Base-by-base conservation (phyloP, 2,113 vertebrate genomes). In the Columbina picui region DNA sequence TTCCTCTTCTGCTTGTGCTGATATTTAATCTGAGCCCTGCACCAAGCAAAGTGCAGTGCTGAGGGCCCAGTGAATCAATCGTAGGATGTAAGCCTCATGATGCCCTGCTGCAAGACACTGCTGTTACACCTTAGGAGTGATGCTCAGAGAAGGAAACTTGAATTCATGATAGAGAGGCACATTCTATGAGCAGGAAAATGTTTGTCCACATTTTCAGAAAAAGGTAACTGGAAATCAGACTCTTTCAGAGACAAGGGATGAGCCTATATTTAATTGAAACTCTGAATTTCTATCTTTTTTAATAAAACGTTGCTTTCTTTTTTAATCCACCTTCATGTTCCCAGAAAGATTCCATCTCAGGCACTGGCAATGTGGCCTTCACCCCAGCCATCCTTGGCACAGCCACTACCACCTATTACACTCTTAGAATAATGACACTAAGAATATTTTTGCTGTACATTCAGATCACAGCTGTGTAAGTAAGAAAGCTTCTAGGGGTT, bases 41-140 rank as follows among this genome's bases (percentile, higher is more conserved):
- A 67, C 45, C 53, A 56, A 39, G 43, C 12, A 34, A 43, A 32
- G 30, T 47, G 41, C 32, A 56, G 43, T 9, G 56, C 52, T 49
- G 68, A 67, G 45, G 56, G 21, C 22, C 49, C 64, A 55, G 41
- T 10, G 14, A 87, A 80, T 49, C 30, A 73, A 25, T 77, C 1
- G 0, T 4, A 32, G 27, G n/a, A 14, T 8, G 0, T 3, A 55
- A 49, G 12, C 63, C 57, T 76, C 70, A 56, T 52, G 61, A 50
- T 8, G 7, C 36, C 27, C 49, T 26, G 45, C 36, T 85, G n/a
- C 3, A 15, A 69, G 45, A 5, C 49, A 61, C 60, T 34, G 5
- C 12, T 45, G 38, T 69, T 10, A 70, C 27, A 36, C 61, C 45
- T 89, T 26, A 14, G 22, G 34, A 73, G 47, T 36, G 59, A 53